phyloP scores from a whole-genome alignment of 2,888 invertebrate genomes.

The Fissipunctia ypsillon region DNA sequence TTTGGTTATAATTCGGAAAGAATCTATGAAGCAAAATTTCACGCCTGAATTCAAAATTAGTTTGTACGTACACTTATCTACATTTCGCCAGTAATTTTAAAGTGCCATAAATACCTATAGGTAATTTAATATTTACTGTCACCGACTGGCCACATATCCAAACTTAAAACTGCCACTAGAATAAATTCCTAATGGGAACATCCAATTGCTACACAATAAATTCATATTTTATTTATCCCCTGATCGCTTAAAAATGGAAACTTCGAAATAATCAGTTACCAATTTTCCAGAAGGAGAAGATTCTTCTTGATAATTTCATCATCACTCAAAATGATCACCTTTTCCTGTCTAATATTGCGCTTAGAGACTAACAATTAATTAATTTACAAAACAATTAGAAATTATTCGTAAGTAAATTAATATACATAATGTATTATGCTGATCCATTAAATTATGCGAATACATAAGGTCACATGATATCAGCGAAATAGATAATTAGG shows the following conservation, averaged over 20 bases:
- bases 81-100: not conserved
- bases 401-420: not conserved
- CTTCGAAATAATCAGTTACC: not conserved
- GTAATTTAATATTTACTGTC: not conserved
- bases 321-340: not conserved
- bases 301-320: not conserved
- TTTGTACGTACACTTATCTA: not conserved
- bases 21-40: not conserved
- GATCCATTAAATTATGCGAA: constrained; percentile 21
- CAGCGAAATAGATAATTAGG: constrained; percentile 16
- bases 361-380: not conserved
- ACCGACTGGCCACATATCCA: not conserved
- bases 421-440: constrained; percentile 17
- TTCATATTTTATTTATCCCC: not conserved
- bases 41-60: not conserved
- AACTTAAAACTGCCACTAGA: not conserved
- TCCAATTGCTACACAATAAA: not conserved
- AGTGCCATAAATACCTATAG: not conserved
- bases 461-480: constrained; percentile 20
- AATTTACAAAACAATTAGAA: constrained; percentile 3
- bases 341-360: constrained; percentile 16
- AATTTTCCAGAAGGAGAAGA: not conserved
- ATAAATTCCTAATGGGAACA: not conserved
- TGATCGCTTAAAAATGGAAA: not conserved
- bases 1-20: not conserved